phyloP scores from a whole-genome alignment of 2,888 invertebrate genomes.

The Lucinisca nassula region DNA sequence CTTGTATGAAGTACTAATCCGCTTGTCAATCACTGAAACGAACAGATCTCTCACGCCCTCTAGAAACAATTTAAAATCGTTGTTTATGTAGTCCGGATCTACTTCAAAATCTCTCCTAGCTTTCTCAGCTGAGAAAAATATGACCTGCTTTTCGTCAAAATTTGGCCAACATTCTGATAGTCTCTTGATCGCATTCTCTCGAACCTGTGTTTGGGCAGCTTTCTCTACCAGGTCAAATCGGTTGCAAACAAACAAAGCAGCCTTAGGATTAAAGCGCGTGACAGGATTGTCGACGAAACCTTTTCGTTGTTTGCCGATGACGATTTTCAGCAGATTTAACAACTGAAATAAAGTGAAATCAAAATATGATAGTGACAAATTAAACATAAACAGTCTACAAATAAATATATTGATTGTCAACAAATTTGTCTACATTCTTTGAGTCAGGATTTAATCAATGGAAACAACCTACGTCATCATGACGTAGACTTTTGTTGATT shows the following conservation, averaged over 20 bases:
- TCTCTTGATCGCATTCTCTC: conserved; percentile 73
- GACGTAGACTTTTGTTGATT: too few species aligned
- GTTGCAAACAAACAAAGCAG: conserved; percentile 84
- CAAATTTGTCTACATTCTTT: too few species aligned
- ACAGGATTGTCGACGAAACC: not conserved
- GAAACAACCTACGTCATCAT: too few species aligned
- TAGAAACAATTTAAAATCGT: conserved; percentile 56
- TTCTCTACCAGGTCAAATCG: conserved; percentile 81
- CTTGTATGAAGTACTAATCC: conserved; percentile 60
- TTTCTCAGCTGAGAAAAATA: conserved; percentile 67
- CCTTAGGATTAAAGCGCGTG: conserved; percentile 73
- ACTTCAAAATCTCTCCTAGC: conserved; percentile 53
- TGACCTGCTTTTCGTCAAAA: conserved; percentile 74
- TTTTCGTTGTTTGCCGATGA: conserved; percentile 61
- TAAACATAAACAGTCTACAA: too few species aligned
- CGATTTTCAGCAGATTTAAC: conserved; percentile 73
- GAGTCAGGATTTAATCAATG: too few species aligned
- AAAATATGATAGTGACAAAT: too few species aligned
- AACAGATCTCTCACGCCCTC: conserved; percentile 48
- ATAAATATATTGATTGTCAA: too few species aligned
- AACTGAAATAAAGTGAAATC: conserved; percentile 59
- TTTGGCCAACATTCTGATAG: conserved; percentile 80
- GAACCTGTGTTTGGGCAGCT: conserved; percentile 72
- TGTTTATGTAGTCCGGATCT: conserved; percentile 64
- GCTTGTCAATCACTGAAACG: conserved; percentile 47